Base-by-base conservation (phyloP, 1,140 invertebrate species). In the Lutraria rhynchaena region DNA sequence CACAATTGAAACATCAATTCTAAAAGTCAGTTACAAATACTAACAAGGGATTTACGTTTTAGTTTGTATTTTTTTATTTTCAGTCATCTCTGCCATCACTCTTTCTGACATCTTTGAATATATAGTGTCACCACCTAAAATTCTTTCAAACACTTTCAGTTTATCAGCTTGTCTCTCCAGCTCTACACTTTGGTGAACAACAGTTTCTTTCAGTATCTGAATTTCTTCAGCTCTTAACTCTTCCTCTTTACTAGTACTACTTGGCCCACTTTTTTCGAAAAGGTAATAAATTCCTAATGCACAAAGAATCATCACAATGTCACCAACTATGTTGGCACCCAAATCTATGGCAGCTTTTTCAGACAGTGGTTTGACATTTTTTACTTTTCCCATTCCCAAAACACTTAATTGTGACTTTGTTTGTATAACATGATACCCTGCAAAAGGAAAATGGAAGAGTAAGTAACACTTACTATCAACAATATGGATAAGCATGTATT, bases 291-390 rank as follows among this genome's bases (percentile, higher is more conserved):
- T 69, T 17, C 3, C 35, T 57, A 80, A 31, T 15, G 44, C 76
- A 70, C 76, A 80, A n/a, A 33, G 9, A 22, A 80, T 58, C n/a
- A 60, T 22, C 17, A 80, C 65, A 1, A 57, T 22, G 46, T 80
- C 76, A 22, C 63, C 63, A 1, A 80, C 49, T 24, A 80, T 41
- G 46, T 80, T 63, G 17, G 53, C 41, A 37, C 63, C 63, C 15
- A 80, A 63, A 11, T 80, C 46, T 46, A 80, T 67, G 46, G 76
- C 76, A 24, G 29, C 49, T 49, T 80, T 37, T 70, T 80, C 76
- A 2, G 63, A 58, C 13, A 80, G 31, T 46, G 76, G 76, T 44
- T 55, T 33, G 15, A 80, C 76, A n/a, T 69, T 24, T 44, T 58
- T 80, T n/a, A 70, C 65, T 15, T 77, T 77, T 15, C 60, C 74